Evolutionary conservation across 2,113 vertebrate species (phyloP), one percentile per base, ranked within the genome.

Genomic region (Taxidea taxus): DNA sequence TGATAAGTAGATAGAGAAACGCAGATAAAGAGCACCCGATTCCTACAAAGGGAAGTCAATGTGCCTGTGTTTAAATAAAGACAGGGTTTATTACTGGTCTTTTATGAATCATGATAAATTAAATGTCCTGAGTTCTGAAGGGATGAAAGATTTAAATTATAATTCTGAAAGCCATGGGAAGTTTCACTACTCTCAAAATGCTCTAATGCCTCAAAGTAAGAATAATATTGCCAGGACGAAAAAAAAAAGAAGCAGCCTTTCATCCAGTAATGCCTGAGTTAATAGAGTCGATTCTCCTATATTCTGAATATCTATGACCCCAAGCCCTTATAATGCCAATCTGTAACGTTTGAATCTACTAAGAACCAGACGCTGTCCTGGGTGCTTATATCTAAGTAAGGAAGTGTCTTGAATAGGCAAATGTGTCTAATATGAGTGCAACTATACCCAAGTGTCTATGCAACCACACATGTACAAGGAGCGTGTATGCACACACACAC

Each of bases 101-200:
- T 88, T 89, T 86, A 74, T 95, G 94, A 98, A 83, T 78, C 58
- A 44, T 1, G 81, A 96, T 81, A 95, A 95, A 84, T 60, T 97
- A 97, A 90, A 91, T 94, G 56, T 60, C 94, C 74, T 78, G 42
- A 91, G 90, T 96, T 97, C 92, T 87, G 92, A 60, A 96, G 56
- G 96, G 62, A 97, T 56, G 91, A 94, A 90, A 94, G 95, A 90
- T 93, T 96, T 93, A 92, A 96, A 94, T 97, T 34, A 86, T 75
- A 91, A 96, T 93, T 97, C 92, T 60, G 66, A 91, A 83, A 82
- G 86, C 90, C 47, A 0, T 56, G 83, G 93, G 80, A 95, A 44
- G n/a, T 49, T 97, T 96, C 29, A 15, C 70, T 60, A 7, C 47
- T 88, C 86, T 95, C 86, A 60, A 92, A 87, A 90, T 51, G 87